Base-by-base conservation (phyloP, 2,888 invertebrate species). In the Archaeoteleia sp. region DNA sequence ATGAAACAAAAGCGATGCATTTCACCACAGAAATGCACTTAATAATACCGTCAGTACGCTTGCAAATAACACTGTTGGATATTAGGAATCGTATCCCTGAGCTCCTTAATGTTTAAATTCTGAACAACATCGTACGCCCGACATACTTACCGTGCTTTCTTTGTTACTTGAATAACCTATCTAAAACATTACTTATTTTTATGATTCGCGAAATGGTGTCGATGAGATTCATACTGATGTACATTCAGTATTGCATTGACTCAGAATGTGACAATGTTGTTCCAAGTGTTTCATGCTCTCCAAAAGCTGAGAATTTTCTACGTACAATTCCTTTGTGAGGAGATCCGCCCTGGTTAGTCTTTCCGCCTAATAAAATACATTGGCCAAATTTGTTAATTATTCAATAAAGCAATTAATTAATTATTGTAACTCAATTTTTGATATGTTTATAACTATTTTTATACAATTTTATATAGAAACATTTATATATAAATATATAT, bases 291-390 rank as follows among this genome's bases (percentile, higher is more conserved):
- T 89, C 12, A 90, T 86, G 51, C 89, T 90, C 12, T 91, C 91
- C 60, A 90, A 88, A 60, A 95, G 88, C 83, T 92, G 92, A 49
- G 94, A 91, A 87, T 95, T 95, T 86, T 95, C 95, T 45, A 94
- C 90, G 86, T 92, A 95, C 66, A 95, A 87, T 79, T 95, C 94
- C 86, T 93, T 93, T 13, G 93, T 92, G 37, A 94, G 87, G 76
- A 92, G 83, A 84, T 95, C 95, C 9, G 93, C 91, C 78, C 90
- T 89, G 29, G 91, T 89, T 58, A 94, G 87, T 71, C 91, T 90
- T 78, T 93, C 91, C 49, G 88, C 86, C 86, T 92, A 13, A 73
- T 75, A 58, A 66, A 20, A 20, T 20, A 20, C 20, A 20, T 20
- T 20, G 5, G 20, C 5, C 5, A 20, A 20, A n/a, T n/a, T n/a